phyloP scores from a whole-genome alignment of 2,888 invertebrate species.

The Ornithoptera priamus region DNA sequence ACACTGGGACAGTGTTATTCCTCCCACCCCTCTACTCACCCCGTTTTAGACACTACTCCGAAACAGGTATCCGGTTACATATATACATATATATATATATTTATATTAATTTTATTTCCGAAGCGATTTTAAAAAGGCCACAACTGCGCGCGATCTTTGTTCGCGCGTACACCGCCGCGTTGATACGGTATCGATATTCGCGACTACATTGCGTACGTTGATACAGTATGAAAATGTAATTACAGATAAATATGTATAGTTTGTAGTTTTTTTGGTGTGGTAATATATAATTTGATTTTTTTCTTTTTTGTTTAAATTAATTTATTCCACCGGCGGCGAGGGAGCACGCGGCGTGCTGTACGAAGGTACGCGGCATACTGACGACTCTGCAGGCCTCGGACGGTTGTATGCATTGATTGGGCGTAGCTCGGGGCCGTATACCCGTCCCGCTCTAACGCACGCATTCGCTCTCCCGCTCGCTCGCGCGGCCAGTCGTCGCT shows the following conservation, averaged over 20 bases:
- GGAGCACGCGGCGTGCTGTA: constrained; percentile 50
- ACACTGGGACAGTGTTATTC: background rate
- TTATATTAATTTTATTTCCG: constrained; percentile 21
- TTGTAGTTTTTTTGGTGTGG: constrained; percentile 38
- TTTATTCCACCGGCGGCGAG: constrained; percentile 12
- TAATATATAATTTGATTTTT: constrained; percentile 47
- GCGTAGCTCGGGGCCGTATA: constrained; percentile 58
- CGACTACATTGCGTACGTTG: background rate
- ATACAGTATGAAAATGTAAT: background rate
- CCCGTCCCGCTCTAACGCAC: constrained; percentile 49
- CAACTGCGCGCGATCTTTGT: constrained; percentile 53
- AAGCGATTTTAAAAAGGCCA: constrained; percentile 46
- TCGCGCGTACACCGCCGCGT: constrained; percentile 28
- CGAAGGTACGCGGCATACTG: constrained; percentile 61
- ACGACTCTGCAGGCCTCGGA: constrained; percentile 62
- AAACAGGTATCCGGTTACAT: constrained; percentile 25
- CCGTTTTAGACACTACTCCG: constrained; percentile 13
- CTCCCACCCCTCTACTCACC: too few species aligned
- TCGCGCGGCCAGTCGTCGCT: constrained; percentile 52
- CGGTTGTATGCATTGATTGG: constrained; percentile 77
- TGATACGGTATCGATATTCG: background rate
- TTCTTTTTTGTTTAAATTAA: constrained; percentile 27
- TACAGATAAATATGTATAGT: constrained; percentile 32
- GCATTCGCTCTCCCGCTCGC: constrained; percentile 46
- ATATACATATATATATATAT: background rate